phyloP scores from a whole-genome alignment of 2,797 vertebrate species.

The Sarcoramphus papa region DNA sequence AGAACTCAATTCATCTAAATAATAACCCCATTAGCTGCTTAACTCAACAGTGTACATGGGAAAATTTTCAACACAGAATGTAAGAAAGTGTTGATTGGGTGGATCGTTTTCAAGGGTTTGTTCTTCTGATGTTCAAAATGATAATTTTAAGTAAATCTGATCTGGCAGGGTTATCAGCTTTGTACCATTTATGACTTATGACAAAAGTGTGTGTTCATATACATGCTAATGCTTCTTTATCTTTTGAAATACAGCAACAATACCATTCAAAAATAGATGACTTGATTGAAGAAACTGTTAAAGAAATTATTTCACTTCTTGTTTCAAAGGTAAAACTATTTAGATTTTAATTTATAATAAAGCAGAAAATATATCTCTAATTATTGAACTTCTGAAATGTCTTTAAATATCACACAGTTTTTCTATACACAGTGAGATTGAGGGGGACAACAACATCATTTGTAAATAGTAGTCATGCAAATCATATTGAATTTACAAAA shows the following conservation, averaged over 20 bases:
- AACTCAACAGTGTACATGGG: conserved; percentile 86
- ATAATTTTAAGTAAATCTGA: conserved; percentile 73
- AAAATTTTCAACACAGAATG: conserved; percentile 80
- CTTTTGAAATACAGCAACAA: conserved; percentile 85
- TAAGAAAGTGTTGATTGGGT: conserved; percentile 75
- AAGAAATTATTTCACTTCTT: conserved; percentile 91
- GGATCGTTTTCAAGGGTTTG: conserved; percentile 79
- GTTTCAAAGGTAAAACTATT: conserved; percentile 89
- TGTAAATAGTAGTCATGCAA: not conserved
- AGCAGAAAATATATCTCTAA: not conserved
- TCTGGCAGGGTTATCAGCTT: conserved; percentile 65
- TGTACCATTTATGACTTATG: conserved; percentile 56
- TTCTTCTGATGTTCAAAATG: conserved; percentile 72
- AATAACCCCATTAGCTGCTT: conserved; percentile 97
- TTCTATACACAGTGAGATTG: not conserved
- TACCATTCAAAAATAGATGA: conserved; percentile 98
- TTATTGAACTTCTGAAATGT: not conserved
- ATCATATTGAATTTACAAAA: not conserved
- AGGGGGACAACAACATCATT: not conserved
- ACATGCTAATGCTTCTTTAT: conserved; percentile 66
- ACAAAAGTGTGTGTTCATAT: conserved; percentile 56
- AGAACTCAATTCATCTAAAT: conserved; percentile 88
- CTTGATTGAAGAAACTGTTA: conserved; percentile 91
- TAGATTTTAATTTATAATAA: conserved; percentile 1
- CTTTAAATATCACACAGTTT: not conserved